phyloP scores from a whole-genome alignment of 2,888 invertebrate genomes.

The Abrostola tripartita region DNA sequence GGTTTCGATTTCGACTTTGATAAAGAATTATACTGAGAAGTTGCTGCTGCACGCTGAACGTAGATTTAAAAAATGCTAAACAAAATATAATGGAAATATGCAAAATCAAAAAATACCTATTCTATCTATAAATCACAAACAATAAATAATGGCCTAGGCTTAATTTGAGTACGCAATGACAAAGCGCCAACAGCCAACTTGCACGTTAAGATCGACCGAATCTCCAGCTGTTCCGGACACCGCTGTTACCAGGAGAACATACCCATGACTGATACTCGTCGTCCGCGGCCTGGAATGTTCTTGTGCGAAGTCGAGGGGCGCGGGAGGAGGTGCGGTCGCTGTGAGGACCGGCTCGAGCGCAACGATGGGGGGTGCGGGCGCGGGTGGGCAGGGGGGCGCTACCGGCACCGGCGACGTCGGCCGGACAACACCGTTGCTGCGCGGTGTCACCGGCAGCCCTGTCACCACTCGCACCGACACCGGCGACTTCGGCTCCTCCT shows the following conservation, averaged over 20 bases:
- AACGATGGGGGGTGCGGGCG: constrained; percentile 53
- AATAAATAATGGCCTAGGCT: too few relatives aligned
- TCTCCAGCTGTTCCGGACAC: constrained; percentile 82
- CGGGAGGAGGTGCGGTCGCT: constrained; percentile 64
- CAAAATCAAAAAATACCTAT: too few relatives aligned
- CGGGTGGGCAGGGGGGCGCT: constrained; percentile 59
- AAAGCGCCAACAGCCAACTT: background rate
- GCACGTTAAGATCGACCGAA: constrained; percentile 48
- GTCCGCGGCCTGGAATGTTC: constrained; percentile 87
- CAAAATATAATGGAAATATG: too few relatives aligned
- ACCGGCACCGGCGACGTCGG: constrained; percentile 62
- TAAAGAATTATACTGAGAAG: too few relatives aligned
- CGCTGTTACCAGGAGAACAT: constrained; percentile 77
- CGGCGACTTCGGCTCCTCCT: constrained; percentile 85
- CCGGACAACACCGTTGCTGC: constrained; percentile 76
- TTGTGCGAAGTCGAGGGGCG: constrained; percentile 82
- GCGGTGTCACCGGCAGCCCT: constrained; percentile 75
- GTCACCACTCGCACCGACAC: constrained; percentile 80
- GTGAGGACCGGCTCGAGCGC: constrained; percentile 59
- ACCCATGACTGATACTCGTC: constrained; percentile 84
- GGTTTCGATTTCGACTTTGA: too few relatives aligned
- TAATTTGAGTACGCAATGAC: too few relatives aligned
- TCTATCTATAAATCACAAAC: too few relatives aligned
- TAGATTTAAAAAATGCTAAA: too few relatives aligned
- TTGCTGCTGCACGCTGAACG: too few relatives aligned